Evolutionary conservation across 2,113 vertebrate species (phyloP).

Genomic region (Chamaea fasciata): DNA sequence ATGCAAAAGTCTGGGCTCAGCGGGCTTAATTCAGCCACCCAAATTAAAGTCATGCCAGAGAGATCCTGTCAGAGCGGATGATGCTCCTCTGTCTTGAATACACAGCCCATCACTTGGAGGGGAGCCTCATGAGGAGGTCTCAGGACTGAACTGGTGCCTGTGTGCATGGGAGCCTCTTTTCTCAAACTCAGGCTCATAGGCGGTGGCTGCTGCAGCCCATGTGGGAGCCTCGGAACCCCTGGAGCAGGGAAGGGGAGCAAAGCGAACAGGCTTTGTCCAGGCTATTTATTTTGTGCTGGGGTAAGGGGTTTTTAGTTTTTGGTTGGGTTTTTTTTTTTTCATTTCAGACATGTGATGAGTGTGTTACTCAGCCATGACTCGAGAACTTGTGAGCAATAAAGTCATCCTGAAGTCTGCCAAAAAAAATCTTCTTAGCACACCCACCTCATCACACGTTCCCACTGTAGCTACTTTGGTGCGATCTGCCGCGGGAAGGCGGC

Average conservation of each 20-base stretch:
- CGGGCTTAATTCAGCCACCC: accelerated
- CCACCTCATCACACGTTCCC: constrained; percentile 61
- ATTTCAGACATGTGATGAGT: constrained; percentile 36
- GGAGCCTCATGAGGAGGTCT: accelerated
- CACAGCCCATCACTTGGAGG: neutral
- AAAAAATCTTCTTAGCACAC: constrained; percentile 58
- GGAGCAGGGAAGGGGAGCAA: neutral
- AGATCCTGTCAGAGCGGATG: accelerated
- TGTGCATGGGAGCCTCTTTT: neutral
- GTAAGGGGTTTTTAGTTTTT: neutral
- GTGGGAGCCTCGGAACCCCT: neutral
- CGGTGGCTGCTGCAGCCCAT: neutral
- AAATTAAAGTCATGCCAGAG: neutral
- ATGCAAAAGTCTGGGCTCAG: neutral
- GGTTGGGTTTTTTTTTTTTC: neutral
- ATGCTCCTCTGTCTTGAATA: neutral
- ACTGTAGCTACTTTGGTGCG: constrained; percentile 21
- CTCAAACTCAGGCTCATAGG: neutral
- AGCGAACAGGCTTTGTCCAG: neutral
- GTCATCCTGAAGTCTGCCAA: constrained; percentile 58
- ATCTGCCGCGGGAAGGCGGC: constrained; percentile 10
- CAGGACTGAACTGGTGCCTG: neutral
- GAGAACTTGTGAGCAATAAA: constrained; percentile 65
- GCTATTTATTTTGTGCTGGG: constrained; percentile 46
- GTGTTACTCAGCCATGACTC: constrained; percentile 63